Evolutionary conservation across 2,797 vertebrate genomes (phyloP), one percentile per base, ranked within the genome.

Genomic region (Xiphorhynchus erythropygius): DNA sequence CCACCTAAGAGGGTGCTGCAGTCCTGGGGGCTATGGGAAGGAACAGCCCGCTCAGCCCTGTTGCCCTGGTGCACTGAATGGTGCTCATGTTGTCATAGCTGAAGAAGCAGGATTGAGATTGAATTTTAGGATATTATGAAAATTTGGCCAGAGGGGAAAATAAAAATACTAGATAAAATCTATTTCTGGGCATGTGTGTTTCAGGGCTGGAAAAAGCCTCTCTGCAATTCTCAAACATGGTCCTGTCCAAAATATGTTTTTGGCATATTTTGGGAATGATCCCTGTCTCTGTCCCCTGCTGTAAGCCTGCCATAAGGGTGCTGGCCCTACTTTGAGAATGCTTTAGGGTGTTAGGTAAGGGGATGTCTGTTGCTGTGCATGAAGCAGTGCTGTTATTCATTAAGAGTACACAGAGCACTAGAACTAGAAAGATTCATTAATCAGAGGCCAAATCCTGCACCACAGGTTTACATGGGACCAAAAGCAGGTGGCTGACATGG

Each of bases 281-380:
- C 6, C 2, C 16, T 1, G 0, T 13, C 41, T 1, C 0, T 52
- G 64, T 35, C 2, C 3, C 19, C 4, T 23, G 42, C 6, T 63
- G 2, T 28, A 64, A 74, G 56, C 32, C 32, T 0, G 0, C 14
- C 12, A 5, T 14, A 30, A 41, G 22, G 39, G 25, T 25, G 8
- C 33, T 21, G 32, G 11, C 5, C 19, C 28, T 37, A 19, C 30
- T 56, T 47, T 39, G 46, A 27, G 55, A 80, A 52, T 4, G 24
- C 9, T 47, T 47, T 56, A 25, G 28, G 21, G 23, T 39, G 10
- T 8, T 24, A 24, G 10, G 27, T 55, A n/a, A 59, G 50, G 19
- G 15, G 46, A 28, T 56, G 33, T 69, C 69, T 39, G 44, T 11
- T 41, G 44, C 71, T 16, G 22, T 8, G 23, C 37, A n/a, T 7